Percentiles rank a stretch among this genome's conserved stretches.
These are phyloP conservation scores for Platysteira castanea DNA, from an alignment of 2,113 vertebrate genomes.

Conservation along the genomic window DNA sequence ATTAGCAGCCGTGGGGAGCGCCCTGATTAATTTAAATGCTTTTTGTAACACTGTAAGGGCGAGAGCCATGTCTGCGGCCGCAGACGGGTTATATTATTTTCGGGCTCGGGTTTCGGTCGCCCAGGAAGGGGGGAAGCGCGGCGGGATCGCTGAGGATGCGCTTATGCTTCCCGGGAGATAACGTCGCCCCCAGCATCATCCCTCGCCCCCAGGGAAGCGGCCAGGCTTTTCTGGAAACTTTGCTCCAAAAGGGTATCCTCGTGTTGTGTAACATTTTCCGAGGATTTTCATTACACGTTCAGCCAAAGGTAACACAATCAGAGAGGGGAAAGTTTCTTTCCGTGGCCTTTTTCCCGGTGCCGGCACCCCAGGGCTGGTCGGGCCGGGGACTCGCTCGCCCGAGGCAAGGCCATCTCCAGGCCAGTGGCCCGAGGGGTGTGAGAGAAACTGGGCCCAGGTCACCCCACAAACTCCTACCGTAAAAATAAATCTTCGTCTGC, in stretches of 20 bases:
- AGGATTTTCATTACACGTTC: slow-evolving; percentile 60
- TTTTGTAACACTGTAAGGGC: slow-evolving; percentile 46
- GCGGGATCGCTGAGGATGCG: background rate
- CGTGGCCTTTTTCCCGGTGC: slow-evolving; percentile 18
- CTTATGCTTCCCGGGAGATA: background rate
- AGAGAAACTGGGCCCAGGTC: background rate
- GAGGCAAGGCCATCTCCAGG: background rate
- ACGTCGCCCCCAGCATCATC: background rate
- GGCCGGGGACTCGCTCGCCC: background rate
- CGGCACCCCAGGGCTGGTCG: background rate
- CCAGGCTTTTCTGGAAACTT: slow-evolving; percentile 46
- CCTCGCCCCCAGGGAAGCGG: background rate
- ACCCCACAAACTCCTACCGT: background rate
- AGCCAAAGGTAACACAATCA: slow-evolving; percentile 41
- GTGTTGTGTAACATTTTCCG: slow-evolving; percentile 65
- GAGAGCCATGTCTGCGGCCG: background rate
- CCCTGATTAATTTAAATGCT: slow-evolving; percentile 52
- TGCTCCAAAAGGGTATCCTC: slow-evolving; percentile 47
- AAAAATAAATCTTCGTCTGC: background rate
- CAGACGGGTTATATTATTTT: slow-evolving; percentile 24
- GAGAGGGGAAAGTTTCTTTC: slow-evolving; percentile 44
- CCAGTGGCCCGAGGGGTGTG: background rate
- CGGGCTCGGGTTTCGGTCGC: background rate
- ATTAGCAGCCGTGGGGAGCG: slow-evolving; percentile 25
- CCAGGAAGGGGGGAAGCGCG: background rate